A percentile compares a stretch with the other conserved stretches of the same genome.
Conservation (phyloP, 53 echinoderm and acorn worm genomes). For the Astropecten irregularis region DNA sequence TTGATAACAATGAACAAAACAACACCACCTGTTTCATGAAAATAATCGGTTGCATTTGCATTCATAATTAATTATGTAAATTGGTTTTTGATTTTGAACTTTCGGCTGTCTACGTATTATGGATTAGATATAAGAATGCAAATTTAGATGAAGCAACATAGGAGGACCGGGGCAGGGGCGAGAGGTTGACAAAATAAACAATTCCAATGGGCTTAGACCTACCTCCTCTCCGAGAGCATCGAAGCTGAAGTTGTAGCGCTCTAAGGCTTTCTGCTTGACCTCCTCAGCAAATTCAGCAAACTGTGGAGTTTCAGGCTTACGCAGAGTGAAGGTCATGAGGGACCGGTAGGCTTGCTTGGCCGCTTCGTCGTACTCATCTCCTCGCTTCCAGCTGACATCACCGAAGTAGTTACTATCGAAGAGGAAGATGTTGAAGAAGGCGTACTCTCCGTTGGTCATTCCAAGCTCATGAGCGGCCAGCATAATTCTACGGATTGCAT, state of each 20-base stretch:
- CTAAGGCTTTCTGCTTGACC: constrained; percentile 68
- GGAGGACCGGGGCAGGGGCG: too few species aligned
- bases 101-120: too few species aligned
- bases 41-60: too few species aligned
- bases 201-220: too few species aligned
- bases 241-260: constrained; percentile 76
- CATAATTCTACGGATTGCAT: constrained; percentile 91
- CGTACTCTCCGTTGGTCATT: constrained; percentile 93
- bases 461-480: constrained; percentile 86
- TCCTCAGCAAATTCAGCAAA: constrained; percentile 76
- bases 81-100: too few species aligned
- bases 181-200: too few species aligned
- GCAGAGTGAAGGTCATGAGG: constrained; percentile 92
- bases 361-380: constrained; percentile 69
- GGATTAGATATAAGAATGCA: too few species aligned
- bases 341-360: constrained; percentile 91
- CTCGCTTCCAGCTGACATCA: constrained; percentile 71
- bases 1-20: too few species aligned
- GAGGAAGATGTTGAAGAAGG: constrained; percentile 95
- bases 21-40: too few species aligned
- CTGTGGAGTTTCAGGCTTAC: constrained; percentile 65
- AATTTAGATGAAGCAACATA: too few species aligned
- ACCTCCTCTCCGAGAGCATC: constrained; percentile 83
- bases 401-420: constrained; percentile 97
- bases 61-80: too few species aligned